Evolutionary conservation across 2,797 vertebrate genomes (phyloP).

Genomic region (Astyanax mexicanus): DNA sequence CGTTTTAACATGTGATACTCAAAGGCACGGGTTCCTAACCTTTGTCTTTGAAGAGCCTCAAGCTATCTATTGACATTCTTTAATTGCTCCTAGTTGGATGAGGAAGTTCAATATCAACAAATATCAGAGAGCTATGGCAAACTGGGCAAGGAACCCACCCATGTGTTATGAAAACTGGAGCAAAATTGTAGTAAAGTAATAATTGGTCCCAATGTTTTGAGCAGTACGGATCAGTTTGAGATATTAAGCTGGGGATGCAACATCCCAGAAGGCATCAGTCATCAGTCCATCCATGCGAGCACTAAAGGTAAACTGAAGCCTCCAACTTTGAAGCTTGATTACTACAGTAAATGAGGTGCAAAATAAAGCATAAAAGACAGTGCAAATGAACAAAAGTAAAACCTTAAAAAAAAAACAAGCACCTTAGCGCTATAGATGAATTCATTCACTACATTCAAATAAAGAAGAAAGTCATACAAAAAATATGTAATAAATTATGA

Average conservation of each 20-base stretch:
- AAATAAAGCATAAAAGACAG: conserved; percentile 77
- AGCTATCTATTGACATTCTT: conserved; percentile 20
- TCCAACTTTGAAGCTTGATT: conserved; percentile 23
- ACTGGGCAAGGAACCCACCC: neutral
- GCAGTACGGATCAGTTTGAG: neutral
- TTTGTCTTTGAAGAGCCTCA: conserved; percentile 9
- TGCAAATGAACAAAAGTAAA: conserved; percentile 66
- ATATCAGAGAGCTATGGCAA: neutral
- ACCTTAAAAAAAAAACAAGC: conserved; percentile 51
- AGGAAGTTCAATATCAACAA: neutral
- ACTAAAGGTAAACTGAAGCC: neutral
- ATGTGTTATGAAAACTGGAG: neutral
- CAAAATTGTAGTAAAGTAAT: too few relatives aligned
- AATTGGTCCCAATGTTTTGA: neutral
- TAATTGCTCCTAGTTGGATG: neutral
- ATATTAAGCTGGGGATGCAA: neutral
- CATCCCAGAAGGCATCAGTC: conserved; percentile 22
- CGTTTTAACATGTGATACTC: neutral
- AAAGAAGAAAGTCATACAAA: conserved; percentile 30
- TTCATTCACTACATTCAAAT: conserved; percentile 30
- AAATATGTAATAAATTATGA: conserved; percentile 63
- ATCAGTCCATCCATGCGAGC: conserved; percentile 14
- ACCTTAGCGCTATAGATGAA: conserved; percentile 52
- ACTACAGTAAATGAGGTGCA: conserved; percentile 72
- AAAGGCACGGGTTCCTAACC: conserved; percentile 26